Evolutionary conservation across 2,797 vertebrate species (phyloP).

Genomic region (Eptatretus atami): DNA sequence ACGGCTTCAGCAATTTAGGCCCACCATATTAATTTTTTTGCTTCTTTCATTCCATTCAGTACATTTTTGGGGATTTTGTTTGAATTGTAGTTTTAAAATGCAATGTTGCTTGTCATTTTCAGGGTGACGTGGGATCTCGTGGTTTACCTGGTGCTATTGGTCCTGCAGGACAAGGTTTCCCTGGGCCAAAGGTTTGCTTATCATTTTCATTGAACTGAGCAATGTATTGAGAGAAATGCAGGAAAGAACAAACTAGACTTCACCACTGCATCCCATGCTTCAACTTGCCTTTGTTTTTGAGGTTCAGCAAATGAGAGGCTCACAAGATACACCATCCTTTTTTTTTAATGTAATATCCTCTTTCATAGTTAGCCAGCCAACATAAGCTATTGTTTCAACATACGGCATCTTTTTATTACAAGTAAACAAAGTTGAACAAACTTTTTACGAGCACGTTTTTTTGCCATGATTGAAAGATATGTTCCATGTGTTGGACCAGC

Average conservation of each 20-base stretch:
- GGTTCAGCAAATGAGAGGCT: conserved; percentile 10
- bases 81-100: conserved; percentile 8
- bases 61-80: background rate
- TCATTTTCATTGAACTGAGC: no score
- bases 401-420: no score
- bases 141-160: conserved; percentile 34
- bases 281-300: conserved; percentile 1
- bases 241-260: no score
- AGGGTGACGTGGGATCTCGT: conserved; percentile 47
- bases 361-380: no score
- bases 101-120: conserved; percentile 10
- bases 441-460: no score
- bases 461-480: no score
- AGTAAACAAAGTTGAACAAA: no score
- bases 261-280: background rate
- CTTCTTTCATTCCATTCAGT: background rate
- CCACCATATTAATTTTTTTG: background rate
- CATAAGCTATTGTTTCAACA: no score
- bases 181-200: conserved; percentile 30
- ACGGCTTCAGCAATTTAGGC: background rate
- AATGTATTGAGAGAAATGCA: no score
- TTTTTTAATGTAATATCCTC: background rate
- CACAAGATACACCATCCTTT: background rate
- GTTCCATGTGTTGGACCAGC: no score
- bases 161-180: conserved; percentile 36